Evolutionary conservation across 2,113 vertebrate species (phyloP).

Genomic region (Sialia sialis): DNA sequence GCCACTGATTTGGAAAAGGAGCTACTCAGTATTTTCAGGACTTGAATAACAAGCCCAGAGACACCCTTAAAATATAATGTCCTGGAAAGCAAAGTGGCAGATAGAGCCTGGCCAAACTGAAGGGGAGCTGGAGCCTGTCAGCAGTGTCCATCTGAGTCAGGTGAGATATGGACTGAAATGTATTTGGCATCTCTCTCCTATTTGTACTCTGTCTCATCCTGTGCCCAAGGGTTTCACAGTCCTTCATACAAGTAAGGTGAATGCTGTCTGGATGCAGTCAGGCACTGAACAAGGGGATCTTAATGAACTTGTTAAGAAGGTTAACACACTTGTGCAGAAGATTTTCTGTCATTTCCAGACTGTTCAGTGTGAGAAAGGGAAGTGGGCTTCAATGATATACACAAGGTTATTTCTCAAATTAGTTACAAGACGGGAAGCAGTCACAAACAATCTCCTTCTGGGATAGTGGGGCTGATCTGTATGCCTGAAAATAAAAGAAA

Average conservation of each 20-base stretch:
- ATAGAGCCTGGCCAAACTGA: too few species aligned
- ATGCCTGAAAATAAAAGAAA: background rate
- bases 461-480: accelerated
- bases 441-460: background rate
- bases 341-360: background rate
- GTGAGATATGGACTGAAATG: background rate
- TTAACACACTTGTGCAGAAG: background rate
- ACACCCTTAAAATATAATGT: background rate
- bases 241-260: background rate
- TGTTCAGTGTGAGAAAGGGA: background rate
- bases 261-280: background rate
- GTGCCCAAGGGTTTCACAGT: background rate
- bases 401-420: background rate
- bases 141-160: background rate
- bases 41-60: background rate
- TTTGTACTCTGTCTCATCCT: background rate
- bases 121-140: background rate
- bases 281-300: background rate
- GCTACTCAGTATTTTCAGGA: background rate
- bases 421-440: background rate
- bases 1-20: background rate
- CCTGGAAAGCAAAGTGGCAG: background rate
- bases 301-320: background rate
- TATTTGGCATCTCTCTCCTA: background rate
- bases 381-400: background rate